These are phyloP conservation scores for Smittia sp. DNA, from an alignment of 2,888 invertebrate genomes.

Conservation along the genomic window DNA sequence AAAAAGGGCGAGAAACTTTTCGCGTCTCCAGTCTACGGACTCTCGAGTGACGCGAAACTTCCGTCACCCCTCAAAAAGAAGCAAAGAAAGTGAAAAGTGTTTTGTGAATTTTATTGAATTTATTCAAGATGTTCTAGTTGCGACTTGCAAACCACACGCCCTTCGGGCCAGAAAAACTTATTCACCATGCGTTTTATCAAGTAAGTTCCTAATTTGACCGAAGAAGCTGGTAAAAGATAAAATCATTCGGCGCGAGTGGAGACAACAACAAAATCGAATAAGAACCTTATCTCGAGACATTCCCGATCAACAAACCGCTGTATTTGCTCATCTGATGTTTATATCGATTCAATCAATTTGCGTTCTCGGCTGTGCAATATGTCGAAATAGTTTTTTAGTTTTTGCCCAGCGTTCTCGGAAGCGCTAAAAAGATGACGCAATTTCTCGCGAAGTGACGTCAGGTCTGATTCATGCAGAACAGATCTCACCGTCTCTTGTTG, in stretches of 20 bases:
- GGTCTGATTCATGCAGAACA: no score
- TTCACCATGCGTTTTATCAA: constrained; percentile 15
- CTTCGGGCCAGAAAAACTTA: constrained; percentile 31
- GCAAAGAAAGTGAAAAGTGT: constrained; percentile 25
- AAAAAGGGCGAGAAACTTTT: neutral
- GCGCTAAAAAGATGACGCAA: constrained; percentile 19
- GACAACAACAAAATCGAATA: neutral
- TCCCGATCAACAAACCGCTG: neutral
- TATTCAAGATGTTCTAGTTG: constrained; percentile 30
- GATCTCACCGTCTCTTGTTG: no score
- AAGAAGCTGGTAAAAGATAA: neutral
- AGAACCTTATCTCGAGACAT: neutral
- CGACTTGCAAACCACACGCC: neutral
- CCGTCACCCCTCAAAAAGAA: no score
- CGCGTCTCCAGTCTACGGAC: neutral
- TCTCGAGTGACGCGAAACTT: neutral
- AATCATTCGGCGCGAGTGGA: neutral
- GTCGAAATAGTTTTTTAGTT: neutral
- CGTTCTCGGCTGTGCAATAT: neutral
- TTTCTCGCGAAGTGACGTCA: neutral
- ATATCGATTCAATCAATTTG: neutral
- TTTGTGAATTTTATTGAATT: constrained; percentile 14
- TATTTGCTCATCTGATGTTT: neutral
- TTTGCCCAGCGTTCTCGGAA: neutral
- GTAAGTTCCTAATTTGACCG: constrained; percentile 15